Evolutionary conservation across 2,888 invertebrate genomes (phyloP), one percentile per base, ranked within the genome.

Genomic region (Eupeodes latifasciatus): DNA sequence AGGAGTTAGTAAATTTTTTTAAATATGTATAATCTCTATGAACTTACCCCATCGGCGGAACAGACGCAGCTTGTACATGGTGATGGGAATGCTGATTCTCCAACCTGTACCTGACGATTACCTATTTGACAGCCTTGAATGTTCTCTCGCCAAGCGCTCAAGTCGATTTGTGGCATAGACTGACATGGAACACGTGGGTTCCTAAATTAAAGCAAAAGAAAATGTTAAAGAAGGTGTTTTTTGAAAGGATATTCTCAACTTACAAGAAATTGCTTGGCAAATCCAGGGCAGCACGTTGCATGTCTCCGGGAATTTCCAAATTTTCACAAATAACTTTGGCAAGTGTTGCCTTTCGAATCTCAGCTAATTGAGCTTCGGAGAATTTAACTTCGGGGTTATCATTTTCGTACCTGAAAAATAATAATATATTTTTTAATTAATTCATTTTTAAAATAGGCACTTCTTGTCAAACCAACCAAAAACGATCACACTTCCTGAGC

Each of bases 11-110:
- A 0, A 11, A 19, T 47, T 12, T 47, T n/a, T 1, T 19, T 49
- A 51, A n/a, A 55, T 49, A 9, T n/a, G n/a, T n/a, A n/a, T n/a
- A 10, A 12, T 4, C 12, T 49, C 5, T 51, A 67, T 11, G 16
- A 40, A 95, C 96, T 96, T 94, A 98, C 97, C 92, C 98, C 98
- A 94, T 98, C 97, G 19, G 94, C 94, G 10, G 97, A 96, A 92
- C 98, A 98, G 83, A 98, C 96, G 92, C 98, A 98, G 78, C 97
- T 97, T 0, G 97, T 98, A 92, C 98, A 98, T 4, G 98, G 98
- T n/a, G 97, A 96, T 0, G 98, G 97, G 94, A 98, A 96, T 34
- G 97, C 97, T 0, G 97, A 96, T 89, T 97, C 96, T 0, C 98
- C 98, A 6, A 97, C 95, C 6, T 96, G 95, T 7, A 98, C 96